A percentile compares a stretch with the other conserved stretches of the same genome.
These are phyloP conservation scores for Porites divaricata DNA, from an alignment of 92 coral and sea anemone species.

Conservation along the genomic window DNA sequence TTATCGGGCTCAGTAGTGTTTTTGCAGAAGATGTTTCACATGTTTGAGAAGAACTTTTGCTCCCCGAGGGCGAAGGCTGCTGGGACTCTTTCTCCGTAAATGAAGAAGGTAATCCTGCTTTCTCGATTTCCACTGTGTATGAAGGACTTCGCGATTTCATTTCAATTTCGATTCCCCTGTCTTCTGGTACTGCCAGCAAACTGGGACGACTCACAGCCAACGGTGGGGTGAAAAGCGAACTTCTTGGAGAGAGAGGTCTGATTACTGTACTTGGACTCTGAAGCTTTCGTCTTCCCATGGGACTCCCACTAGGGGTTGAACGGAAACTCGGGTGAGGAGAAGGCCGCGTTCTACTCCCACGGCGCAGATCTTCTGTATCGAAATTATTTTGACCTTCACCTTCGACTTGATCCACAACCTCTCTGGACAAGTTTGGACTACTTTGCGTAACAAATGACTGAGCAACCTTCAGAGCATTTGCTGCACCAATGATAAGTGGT, in stretches of 20 bases:
- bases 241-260: conserved; percentile 34
- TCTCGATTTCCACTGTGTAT: background rate
- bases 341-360: conserved; percentile 16
- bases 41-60: background rate
- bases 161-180: conserved; percentile 35
- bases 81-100: background rate
- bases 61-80: conserved; percentile 19
- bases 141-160: conserved; percentile 33
- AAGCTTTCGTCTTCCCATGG: conserved; percentile 29
- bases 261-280: conserved; percentile 18
- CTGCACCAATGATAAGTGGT: conserved; percentile 95
- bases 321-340: conserved; percentile 46
- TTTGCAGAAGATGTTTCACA: background rate
- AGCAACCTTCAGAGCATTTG: conserved; percentile 89
- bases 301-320: conserved; percentile 40
- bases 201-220: background rate
- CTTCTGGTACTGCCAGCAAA: conserved; percentile 33
- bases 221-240: conserved; percentile 13
- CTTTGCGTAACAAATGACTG: conserved; percentile 83
- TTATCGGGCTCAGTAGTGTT: background rate
- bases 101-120: background rate
- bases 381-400: conserved; percentile 27
- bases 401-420: conserved; percentile 46
- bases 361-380: conserved; percentile 21
- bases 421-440: conserved; percentile 65